phyloP scores from a whole-genome alignment of 2,888 invertebrate genomes.

The Dicranocentrus wangi region DNA sequence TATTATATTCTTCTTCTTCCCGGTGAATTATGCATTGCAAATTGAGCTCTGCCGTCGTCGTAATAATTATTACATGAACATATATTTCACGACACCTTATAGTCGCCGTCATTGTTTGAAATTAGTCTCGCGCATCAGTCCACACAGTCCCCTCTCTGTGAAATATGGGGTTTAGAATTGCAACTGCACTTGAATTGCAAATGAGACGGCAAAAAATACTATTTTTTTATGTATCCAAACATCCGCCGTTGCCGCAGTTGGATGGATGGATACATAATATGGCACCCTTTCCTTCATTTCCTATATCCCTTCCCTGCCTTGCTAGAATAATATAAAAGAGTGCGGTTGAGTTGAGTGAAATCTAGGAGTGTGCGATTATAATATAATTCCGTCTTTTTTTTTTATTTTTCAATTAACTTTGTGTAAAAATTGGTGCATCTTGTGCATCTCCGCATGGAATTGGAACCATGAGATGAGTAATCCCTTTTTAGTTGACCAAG shows the following conservation, averaged over 20 bases:
- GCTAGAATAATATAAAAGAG: neutral
- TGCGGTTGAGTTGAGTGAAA: neutral
- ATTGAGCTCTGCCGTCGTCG: conserved; percentile 30
- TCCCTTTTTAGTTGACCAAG: neutral
- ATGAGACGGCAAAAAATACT: conserved; percentile 25
- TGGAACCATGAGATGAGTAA: neutral
- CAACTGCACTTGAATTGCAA: neutral
- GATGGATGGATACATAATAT: neutral
- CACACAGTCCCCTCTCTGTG: neutral
- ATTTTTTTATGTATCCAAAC: no score
- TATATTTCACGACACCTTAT: conserved; percentile 40
- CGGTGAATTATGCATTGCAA: conserved; percentile 47
- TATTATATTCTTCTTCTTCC: no score
- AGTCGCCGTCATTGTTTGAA: conserved; percentile 54
- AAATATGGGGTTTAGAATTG: neutral
- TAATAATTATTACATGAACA: conserved; percentile 29
- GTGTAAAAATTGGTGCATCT: conserved; percentile 30
- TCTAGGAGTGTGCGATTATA: neutral
- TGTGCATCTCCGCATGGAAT: neutral
- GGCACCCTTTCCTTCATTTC: neutral
- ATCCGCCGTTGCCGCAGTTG: neutral
- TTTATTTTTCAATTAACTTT: conserved; percentile 43
- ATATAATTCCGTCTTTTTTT: no score
- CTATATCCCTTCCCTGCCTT: neutral
- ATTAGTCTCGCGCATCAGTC: conserved; percentile 51